phyloP scores from a whole-genome alignment of 2,888 invertebrate species.

The Caenorhabditis sp. region DNA sequence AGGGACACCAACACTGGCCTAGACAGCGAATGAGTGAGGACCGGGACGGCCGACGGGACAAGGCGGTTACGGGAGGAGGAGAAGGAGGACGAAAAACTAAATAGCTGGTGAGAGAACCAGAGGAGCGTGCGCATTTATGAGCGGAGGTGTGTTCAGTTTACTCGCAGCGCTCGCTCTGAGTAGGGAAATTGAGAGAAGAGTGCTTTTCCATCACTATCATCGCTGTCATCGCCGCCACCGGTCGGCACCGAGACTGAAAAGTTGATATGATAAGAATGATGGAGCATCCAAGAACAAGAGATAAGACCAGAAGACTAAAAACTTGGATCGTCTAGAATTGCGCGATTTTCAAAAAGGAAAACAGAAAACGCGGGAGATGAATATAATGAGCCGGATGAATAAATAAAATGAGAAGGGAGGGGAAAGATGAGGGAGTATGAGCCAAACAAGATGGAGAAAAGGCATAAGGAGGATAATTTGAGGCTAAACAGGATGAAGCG shows the following conservation, averaged over 20 bases:
- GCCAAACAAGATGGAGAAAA: constrained; percentile 43
- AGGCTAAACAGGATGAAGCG: constrained; percentile 15
- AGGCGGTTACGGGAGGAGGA: too few species aligned
- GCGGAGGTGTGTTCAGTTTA: constrained; percentile 50
- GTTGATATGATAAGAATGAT: constrained; percentile 19
- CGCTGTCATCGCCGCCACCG: constrained; percentile 12
- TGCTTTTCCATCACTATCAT: constrained; percentile 16
- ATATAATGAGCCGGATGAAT: background rate
- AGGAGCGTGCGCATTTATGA: constrained; percentile 18
- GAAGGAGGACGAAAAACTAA: too few species aligned
- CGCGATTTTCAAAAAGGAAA: background rate
- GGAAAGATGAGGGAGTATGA: constrained; percentile 46
- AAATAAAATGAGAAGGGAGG: constrained; percentile 8
- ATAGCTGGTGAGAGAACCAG: background rate
- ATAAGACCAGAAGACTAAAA: constrained; percentile 12
- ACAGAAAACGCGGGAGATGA: background rate
- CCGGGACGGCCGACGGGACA: background rate
- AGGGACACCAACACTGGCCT: constrained; percentile 1
- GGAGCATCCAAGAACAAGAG: constrained; percentile 5
- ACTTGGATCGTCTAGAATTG: too few species aligned
- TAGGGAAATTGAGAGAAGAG: constrained; percentile 2
- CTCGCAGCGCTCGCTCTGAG: background rate
- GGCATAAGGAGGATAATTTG: constrained; percentile 46
- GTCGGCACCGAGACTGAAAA: constrained; percentile 36
- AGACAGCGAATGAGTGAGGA: background rate